phyloP scores from a whole-genome alignment of 1,140 invertebrate species.

The Drosophila navojoa region DNA sequence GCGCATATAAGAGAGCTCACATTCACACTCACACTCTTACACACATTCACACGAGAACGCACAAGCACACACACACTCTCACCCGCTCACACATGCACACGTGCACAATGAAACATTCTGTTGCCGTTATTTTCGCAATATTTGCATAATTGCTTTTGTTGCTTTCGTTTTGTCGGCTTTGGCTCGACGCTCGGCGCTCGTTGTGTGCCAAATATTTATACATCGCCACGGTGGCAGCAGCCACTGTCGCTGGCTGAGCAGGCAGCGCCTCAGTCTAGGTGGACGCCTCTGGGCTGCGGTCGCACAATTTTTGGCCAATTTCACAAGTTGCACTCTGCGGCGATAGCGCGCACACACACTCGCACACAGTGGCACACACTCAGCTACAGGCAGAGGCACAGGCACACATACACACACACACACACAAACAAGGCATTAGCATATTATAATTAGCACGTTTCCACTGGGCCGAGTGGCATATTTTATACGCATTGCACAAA shows the following conservation, averaged over 20 bases:
- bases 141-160: conserved; percentile 73
- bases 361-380: not conserved
- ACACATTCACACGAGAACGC: conserved; percentile 13
- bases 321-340: conserved; percentile 53
- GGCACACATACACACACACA: not conserved
- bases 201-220: conserved; percentile 59
- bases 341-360: conserved; percentile 5
- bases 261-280: conserved; percentile 16
- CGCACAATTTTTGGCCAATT: conserved; percentile 62
- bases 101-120: conserved; percentile 29
- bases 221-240: conserved; percentile 15
- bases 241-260: conserved; percentile 3
- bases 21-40: conserved; percentile 7
- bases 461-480: conserved; percentile 43
- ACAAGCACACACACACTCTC: conserved; percentile 4
- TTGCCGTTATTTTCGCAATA: conserved; percentile 66
- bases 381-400: not conserved
- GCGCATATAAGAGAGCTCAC: conserved; percentile 19
- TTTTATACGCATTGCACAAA: conserved; percentile 61
- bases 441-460: conserved; percentile 65
- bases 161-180: conserved; percentile 59
- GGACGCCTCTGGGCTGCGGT: conserved; percentile 32
- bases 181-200: conserved; percentile 21
- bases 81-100: conserved; percentile 16
- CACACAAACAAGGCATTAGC: conserved; percentile 52